Conservation (phyloP, 2,113 vertebrate species). For the Castor canadensis region DNA sequence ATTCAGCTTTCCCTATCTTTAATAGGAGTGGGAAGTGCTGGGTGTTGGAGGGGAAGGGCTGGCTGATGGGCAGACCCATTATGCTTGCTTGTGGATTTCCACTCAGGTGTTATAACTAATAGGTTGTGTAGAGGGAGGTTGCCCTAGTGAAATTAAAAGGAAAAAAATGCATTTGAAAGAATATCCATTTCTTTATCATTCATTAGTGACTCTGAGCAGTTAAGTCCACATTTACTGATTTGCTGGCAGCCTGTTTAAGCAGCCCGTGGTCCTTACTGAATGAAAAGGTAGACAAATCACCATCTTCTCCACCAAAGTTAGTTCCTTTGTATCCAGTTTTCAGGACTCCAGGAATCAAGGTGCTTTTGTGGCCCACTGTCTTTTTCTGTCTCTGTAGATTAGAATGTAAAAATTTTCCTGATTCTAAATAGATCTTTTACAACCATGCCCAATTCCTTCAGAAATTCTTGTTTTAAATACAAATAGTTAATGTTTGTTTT, state of each 20-base stretch:
- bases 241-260: neutral
- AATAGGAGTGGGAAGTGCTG: neutral
- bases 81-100: neutral
- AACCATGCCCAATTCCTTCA: neutral
- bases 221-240: neutral
- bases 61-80: neutral
- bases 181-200: neutral
- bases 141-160: constrained; percentile 11
- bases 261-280: neutral
- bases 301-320: neutral
- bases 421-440: neutral
- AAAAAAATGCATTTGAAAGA: constrained; percentile 19
- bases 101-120: constrained; percentile 25
- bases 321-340: neutral
- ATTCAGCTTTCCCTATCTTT: neutral
- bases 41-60: neutral
- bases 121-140: neutral
- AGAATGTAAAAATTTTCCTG: neutral
- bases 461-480: neutral
- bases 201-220: neutral
- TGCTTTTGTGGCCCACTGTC: neutral
- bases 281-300: neutral
- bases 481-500: neutral
- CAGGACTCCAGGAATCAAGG: neutral
- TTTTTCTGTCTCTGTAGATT: neutral